Evolutionary conservation across 1,140 invertebrate species (phyloP), one percentile per base, ranked within the genome.

Genomic region (Drosophila pandora): DNA sequence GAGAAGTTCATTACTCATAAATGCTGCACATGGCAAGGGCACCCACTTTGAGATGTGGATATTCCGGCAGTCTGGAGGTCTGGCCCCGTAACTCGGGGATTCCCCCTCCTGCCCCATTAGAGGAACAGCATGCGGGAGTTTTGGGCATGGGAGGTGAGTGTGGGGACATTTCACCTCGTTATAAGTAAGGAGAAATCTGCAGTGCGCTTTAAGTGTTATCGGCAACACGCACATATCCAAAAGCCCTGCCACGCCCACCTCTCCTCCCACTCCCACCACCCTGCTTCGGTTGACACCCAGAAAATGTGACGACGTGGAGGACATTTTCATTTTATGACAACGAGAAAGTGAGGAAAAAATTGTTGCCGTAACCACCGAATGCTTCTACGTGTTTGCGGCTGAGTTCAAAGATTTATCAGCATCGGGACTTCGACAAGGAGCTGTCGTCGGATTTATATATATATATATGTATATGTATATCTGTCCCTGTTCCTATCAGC

Each of bases 321-420:
- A 87, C 83, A 88, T 87, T 87, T 87, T 87, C 82, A 87, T 87
- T 87, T 87, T 87, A 87, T 87, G 83, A 87, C 82, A 85, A 68
- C 83, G 83, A 56, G 64, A 69, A 69, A 70, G 64, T 57, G 64
- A 58, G 59, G 70, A 54, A 77, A 76, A 75, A 59, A 64, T 71
- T 79, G 79, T 82, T 88, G 72, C 69, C 79, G 70, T 83, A 87
- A 87, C 82, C 82, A 76, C 82, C 83, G 82, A 87, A 87, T 87
- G 84, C 82, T 88, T 83, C 83, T 87, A 87, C 83, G 82, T 87
- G 82, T 87, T 85, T 87, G 82, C 72, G 82, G 82, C 79, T 83
- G 78, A 88, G 82, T 87, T 87, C 82, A 87, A 87, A 87, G 82
- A 87, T 87, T 87, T 87, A 87, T 87, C 82, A 87, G 82, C 79